Evolutionary conservation across 1,140 invertebrate genomes (phyloP).

Genomic region (Prorops nasuta): DNA sequence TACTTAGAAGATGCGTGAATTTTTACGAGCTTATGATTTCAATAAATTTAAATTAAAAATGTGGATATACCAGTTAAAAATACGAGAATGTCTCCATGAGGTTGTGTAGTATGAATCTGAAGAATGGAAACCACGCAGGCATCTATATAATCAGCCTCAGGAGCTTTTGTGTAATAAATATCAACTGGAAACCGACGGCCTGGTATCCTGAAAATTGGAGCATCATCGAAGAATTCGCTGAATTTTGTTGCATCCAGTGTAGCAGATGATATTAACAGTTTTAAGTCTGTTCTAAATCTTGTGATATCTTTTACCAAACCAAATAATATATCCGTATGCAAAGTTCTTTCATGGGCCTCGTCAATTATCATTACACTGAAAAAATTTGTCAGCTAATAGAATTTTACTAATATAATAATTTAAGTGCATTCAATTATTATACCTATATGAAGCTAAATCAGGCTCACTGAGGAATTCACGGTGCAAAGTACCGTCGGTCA

Average conservation of each 20-base stretch:
- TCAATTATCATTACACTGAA: slow-evolving; percentile 97
- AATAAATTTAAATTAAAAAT: slow-evolving; percentile 15
- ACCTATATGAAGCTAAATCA: slow-evolving; percentile 85
- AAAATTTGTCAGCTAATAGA: slow-evolving; percentile 12
- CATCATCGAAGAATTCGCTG: slow-evolving; percentile 97
- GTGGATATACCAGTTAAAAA: slow-evolving; percentile 84
- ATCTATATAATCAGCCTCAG: slow-evolving; percentile 98
- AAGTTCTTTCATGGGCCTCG: slow-evolving; percentile 97
- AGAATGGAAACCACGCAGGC: slow-evolving; percentile 94
- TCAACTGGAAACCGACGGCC: slow-evolving; percentile 86
- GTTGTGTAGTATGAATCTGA: slow-evolving; percentile 97
- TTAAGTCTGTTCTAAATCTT: slow-evolving; percentile 90
- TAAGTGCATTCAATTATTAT: slow-evolving; percentile 1
- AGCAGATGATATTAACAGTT: slow-evolving; percentile 95
- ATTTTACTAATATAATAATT: neutral
- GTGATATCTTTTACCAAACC: slow-evolving; percentile 98
- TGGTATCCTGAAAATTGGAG: slow-evolving; percentile 96
- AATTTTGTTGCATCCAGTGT: slow-evolving; percentile 98
- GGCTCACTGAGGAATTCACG: slow-evolving; percentile 97
- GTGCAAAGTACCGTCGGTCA: slow-evolving; percentile 98
- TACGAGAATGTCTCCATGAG: slow-evolving; percentile 92
- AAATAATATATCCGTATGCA: slow-evolving; percentile 98
- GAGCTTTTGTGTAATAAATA: slow-evolving; percentile 98
- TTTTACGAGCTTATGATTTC: neutral
- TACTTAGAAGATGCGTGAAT: neutral